Evolutionary conservation across 1,140 invertebrate species (phyloP).

Genomic region (Leptestheria dahalacensis): DNA sequence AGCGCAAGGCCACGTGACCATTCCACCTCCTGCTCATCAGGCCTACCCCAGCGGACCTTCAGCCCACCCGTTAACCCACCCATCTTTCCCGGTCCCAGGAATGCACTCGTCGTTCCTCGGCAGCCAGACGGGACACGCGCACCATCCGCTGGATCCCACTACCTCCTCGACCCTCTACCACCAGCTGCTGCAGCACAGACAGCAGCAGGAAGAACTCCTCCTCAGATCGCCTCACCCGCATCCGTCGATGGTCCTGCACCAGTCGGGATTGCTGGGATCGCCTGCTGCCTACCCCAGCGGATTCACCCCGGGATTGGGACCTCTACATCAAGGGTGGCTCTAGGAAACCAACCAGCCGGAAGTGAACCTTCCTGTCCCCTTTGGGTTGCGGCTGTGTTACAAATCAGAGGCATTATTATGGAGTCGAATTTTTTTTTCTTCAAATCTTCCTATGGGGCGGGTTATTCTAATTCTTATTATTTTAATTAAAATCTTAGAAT

Average conservation of each 20-base stretch:
- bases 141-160: slow-evolving; percentile 26
- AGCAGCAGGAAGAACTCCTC: slow-evolving; percentile 35
- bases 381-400: no score
- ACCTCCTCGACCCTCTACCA: slow-evolving; percentile 44
- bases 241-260: slow-evolving; percentile 33
- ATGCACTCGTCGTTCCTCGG: slow-evolving; percentile 19
- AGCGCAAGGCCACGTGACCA: background rate
- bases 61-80: slow-evolving; percentile 20
- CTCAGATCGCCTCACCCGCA: slow-evolving; percentile 24
- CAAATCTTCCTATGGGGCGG: no score
- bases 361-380: no score
- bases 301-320: slow-evolving; percentile 39
- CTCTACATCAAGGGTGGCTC: slow-evolving; percentile 32
- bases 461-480: no score
- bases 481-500: no score
- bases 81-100: slow-evolving; percentile 19
- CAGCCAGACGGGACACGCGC: slow-evolving; percentile 26
- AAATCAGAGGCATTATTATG: no score
- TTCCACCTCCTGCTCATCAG: slow-evolving; percentile 13
- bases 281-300: slow-evolving; percentile 39
- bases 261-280: slow-evolving; percentile 36
- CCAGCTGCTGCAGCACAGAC: slow-evolving; percentile 39
- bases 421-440: no score
- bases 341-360: no score
- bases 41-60: slow-evolving; percentile 30